Evolutionary conservation across 2,888 invertebrate species (phyloP).

Genomic region (Cephus sareptanus): DNA sequence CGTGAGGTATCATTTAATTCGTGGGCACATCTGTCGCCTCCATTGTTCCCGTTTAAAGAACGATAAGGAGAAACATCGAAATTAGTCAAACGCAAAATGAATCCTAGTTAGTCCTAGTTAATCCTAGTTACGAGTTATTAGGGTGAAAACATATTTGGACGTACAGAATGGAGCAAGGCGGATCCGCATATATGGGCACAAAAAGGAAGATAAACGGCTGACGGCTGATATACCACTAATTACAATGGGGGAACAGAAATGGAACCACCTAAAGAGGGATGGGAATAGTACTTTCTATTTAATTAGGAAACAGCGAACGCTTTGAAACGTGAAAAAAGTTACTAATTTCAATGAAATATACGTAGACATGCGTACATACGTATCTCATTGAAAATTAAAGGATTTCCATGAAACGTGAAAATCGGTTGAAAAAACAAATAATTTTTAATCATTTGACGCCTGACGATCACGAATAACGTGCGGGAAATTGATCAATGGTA

Average conservation of each 20-base stretch:
- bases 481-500: too few relatives aligned
- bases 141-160: neutral
- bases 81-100: neutral
- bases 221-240: neutral
- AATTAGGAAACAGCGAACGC: neutral
- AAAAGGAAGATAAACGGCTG: neutral
- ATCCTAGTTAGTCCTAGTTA: too few relatives aligned
- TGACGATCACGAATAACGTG: too few relatives aligned
- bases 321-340: neutral
- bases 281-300: neutral
- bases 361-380: too few relatives aligned
- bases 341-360: too few relatives aligned
- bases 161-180: neutral
- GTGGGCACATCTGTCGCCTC: neutral
- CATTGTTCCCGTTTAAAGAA: neutral
- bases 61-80: neutral
- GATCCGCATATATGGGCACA: neutral
- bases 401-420: too few relatives aligned
- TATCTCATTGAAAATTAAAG: too few relatives aligned
- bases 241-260: neutral
- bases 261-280: neutral
- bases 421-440: too few relatives aligned
- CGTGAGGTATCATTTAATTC: neutral
- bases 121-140: neutral
- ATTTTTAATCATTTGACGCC: too few relatives aligned